Conservation (phyloP, 2,113 vertebrate genomes). For the Lamprotornis superbus region DNA sequence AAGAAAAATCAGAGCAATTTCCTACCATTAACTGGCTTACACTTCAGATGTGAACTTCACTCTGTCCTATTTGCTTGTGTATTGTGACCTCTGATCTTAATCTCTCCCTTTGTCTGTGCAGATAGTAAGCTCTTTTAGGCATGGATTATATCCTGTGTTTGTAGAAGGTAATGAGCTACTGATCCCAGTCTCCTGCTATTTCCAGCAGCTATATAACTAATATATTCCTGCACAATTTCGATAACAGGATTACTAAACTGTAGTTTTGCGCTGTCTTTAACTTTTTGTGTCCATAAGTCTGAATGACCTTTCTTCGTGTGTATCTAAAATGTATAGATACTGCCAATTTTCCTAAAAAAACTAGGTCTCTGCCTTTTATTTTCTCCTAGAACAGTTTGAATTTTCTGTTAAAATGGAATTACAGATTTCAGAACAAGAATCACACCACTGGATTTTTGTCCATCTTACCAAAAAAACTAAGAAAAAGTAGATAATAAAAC, state of each 20-base stretch:
- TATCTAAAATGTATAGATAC: background rate
- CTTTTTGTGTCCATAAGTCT: background rate
- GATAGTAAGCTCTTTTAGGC: conserved; percentile 17
- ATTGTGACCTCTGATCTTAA: conserved; percentile 51
- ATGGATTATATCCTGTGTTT: conserved; percentile 40
- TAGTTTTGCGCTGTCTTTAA: background rate
- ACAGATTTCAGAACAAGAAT: background rate
- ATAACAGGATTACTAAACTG: background rate
- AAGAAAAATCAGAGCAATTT: background rate
- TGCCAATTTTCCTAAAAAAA: background rate
- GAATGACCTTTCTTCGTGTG: background rate
- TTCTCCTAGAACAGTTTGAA: background rate
- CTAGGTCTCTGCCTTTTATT: background rate
- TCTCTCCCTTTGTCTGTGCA: background rate
- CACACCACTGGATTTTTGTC: background rate
- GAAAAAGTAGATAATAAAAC: background rate
- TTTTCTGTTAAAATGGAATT: background rate
- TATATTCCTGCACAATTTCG: background rate
- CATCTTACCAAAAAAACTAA: background rate
- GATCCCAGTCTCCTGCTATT: background rate
- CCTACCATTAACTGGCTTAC: background rate
- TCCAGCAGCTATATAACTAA: background rate
- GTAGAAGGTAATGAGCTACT: conserved; percentile 5
- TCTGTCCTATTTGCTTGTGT: background rate
- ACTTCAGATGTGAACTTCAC: background rate